These are phyloP conservation scores for Aphyosemion australe DNA, from an alignment of 2,113 vertebrate species.

Conservation along the genomic window DNA sequence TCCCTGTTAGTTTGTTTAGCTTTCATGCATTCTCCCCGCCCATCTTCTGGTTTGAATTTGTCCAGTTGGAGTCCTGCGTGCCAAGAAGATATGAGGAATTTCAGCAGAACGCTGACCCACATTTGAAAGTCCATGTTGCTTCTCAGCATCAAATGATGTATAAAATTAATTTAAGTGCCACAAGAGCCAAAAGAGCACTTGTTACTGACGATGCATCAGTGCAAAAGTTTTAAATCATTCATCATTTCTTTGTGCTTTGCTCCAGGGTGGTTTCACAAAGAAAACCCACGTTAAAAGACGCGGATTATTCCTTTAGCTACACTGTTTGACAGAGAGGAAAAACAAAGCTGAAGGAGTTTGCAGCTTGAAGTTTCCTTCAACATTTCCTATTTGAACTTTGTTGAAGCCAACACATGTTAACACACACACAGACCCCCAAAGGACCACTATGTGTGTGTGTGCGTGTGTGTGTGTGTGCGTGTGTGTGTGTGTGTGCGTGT, in stretches of 20 bases:
- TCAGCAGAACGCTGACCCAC: not conserved
- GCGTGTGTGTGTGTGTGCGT: too few species aligned
- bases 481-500: constrained; percentile 12
- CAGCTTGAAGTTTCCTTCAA: constrained; percentile 56
- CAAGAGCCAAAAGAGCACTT: too few species aligned
- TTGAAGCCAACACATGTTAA: constrained; percentile 49
- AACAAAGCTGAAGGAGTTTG: constrained; percentile 17
- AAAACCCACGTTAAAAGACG: constrained; percentile 7
- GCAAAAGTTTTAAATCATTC: too few species aligned
- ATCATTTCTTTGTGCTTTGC: too few species aligned
- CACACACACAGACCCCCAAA: constrained; percentile 17
- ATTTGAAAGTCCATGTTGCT: not conserved
- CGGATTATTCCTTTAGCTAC: not conserved
- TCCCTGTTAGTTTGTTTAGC: constrained; percentile 93
- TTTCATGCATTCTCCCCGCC: constrained; percentile 88
- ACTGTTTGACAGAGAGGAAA: not conserved
- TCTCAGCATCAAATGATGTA: too few species aligned
- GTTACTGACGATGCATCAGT: too few species aligned
- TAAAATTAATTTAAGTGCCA: not conserved
- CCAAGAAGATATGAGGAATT: constrained; percentile 58
- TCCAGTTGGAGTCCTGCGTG: constrained; percentile 80
- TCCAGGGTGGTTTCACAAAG: not conserved
- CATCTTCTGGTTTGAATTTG: constrained; percentile 79
- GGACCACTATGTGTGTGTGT: not conserved
- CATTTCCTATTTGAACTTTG: constrained; percentile 57